These are phyloP conservation scores for Ceratotherium simum DNA, from an alignment of 2,113 vertebrate species.

Conservation along the genomic window DNA sequence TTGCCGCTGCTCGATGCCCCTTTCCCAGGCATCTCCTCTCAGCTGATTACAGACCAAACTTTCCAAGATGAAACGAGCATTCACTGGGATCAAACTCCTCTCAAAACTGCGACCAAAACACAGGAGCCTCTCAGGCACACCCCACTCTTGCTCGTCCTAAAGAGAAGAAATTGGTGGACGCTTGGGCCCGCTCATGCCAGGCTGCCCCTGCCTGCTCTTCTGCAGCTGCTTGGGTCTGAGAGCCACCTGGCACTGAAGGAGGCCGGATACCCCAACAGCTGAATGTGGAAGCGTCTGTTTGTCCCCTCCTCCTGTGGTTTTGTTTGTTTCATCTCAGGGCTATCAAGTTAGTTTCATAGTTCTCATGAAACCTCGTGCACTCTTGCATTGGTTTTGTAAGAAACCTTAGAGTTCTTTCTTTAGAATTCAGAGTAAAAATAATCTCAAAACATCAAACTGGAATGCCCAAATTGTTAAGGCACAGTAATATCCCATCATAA, in stretches of 20 bases:
- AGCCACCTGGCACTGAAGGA: not conserved
- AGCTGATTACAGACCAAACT: accelerated
- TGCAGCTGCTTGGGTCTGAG: not conserved
- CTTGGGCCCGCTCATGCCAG: not conserved
- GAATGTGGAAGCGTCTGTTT: accelerated
- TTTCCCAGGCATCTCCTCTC: not conserved
- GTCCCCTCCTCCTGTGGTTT: accelerated
- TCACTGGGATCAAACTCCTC: accelerated
- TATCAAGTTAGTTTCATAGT: not conserved
- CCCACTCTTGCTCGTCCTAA: not conserved
- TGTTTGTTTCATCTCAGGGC: not conserved
- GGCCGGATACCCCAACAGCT: accelerated
- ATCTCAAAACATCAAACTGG: not conserved
- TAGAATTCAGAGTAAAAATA: not conserved
- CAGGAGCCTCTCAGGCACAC: not conserved
- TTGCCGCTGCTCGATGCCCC: accelerated
- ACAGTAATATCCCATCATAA: not conserved
- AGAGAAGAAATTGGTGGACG: not conserved
- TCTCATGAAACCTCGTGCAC: not conserved
- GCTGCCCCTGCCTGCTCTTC: not conserved
- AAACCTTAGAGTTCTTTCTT: not conserved
- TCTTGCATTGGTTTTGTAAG: not conserved
- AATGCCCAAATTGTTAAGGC: not conserved
- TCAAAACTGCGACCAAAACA: no score
- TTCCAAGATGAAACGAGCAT: accelerated